A percentile compares a stretch with the other conserved stretches of the same genome.
Conservation (phyloP, 2,888 invertebrate genomes). For the Shargacucullia verbasci region DNA sequence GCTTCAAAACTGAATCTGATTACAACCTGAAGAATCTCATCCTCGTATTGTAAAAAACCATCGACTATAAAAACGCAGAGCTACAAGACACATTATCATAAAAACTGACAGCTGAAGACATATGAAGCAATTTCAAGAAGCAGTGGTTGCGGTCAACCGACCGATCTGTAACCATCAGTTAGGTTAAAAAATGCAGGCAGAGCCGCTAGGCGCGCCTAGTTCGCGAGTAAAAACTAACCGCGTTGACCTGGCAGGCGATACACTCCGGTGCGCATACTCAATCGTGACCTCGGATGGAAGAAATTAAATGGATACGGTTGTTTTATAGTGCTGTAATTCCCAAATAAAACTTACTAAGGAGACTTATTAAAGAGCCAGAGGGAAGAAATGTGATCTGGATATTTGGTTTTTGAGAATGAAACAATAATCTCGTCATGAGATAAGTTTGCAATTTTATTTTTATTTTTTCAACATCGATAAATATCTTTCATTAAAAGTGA, state of each 20-base stretch:
- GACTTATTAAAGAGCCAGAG: too few species aligned
- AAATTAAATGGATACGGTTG: conserved; percentile 53
- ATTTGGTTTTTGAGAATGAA: too few species aligned
- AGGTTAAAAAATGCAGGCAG: conserved; percentile 63
- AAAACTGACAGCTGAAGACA: conserved; percentile 49
- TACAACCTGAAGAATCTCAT: too few species aligned
- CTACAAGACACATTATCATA: conserved; percentile 31
- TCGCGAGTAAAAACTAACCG: conserved; percentile 70
- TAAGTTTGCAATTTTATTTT: too few species aligned
- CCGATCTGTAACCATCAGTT: conserved; percentile 52
- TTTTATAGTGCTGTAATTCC: background rate
- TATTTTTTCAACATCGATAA: too few species aligned
- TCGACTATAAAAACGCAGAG: conserved; percentile 5
- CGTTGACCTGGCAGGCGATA: conserved; percentile 82
- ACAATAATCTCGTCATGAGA: too few species aligned
- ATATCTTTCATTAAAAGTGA: too few species aligned
- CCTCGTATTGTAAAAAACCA: too few species aligned
- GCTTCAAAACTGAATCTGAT: too few species aligned
- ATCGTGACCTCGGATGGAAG: conserved; percentile 59
- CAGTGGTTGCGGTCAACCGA: conserved; percentile 54
- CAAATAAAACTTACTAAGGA: too few species aligned
- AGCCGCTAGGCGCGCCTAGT: conserved; percentile 70
- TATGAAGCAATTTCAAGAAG: conserved; percentile 58
- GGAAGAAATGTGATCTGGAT: too few species aligned
- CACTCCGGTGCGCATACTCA: conserved; percentile 80